Conservation (phyloP, 2,888 invertebrate species). For the Caenorhabditis sp. region DNA sequence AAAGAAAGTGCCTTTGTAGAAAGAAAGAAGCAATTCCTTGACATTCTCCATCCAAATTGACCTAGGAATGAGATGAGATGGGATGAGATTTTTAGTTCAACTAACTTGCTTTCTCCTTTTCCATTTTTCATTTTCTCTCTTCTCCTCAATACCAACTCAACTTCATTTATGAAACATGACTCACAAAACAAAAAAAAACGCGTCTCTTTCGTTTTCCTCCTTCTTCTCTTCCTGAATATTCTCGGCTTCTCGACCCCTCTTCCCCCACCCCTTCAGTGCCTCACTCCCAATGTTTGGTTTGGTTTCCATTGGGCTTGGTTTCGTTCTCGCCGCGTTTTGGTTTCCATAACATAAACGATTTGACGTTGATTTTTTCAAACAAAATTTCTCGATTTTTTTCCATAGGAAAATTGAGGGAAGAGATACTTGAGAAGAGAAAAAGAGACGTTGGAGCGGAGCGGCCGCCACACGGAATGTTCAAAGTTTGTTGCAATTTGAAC, state of each 20-base stretch:
- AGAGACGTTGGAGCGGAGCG: not conserved
- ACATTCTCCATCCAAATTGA: no score
- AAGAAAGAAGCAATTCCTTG: no score
- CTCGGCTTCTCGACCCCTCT: not conserved
- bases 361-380: no score
- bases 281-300: not conserved
- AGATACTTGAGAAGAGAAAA: not conserved
- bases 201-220: not conserved
- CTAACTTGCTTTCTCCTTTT: no score
- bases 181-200: no score
- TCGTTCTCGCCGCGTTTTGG: not conserved
- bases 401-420: not conserved
- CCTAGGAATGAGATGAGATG: no score
- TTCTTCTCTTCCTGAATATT: not conserved
- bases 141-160: no score
- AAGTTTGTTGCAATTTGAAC: not conserved
- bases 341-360: slow-evolving; percentile 32
- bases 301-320: not conserved
- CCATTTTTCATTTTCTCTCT: no score
- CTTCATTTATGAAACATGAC: not conserved
- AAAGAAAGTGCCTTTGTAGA: not conserved
- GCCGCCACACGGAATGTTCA: not conserved
- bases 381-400: not conserved
- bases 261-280: slow-evolving; percentile 5
- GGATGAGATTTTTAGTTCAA: no score